Conservation (phyloP, 2,888 invertebrate genomes). For the Heliconius charithonia region DNA sequence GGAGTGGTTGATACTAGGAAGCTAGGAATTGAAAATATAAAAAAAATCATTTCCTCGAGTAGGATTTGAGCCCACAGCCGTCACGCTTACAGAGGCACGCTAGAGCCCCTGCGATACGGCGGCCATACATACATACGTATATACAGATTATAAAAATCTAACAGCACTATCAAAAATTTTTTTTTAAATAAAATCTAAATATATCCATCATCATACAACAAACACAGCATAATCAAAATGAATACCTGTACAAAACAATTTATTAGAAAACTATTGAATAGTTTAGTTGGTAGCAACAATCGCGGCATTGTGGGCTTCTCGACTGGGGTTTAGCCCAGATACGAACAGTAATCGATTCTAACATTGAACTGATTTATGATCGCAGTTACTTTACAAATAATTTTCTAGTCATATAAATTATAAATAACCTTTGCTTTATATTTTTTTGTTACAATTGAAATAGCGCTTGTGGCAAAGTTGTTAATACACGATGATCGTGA, state of each 20-base stretch:
- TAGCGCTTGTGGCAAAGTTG: not conserved
- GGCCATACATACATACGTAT: too few relatives aligned
- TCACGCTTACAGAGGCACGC: too few relatives aligned
- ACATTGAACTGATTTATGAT: conserved; percentile 45
- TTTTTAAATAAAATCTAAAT: not conserved
- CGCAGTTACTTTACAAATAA: conserved; percentile 26
- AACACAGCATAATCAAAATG: not conserved
- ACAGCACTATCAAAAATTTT: too few relatives aligned
- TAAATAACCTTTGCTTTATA: conserved; percentile 3
- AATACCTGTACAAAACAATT: conserved; percentile 19
- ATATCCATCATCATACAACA: not conserved
- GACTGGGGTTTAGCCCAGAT: conserved; percentile 45
- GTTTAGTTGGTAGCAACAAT: conserved; percentile 30
- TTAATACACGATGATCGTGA: not conserved
- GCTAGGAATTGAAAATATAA: too few relatives aligned
- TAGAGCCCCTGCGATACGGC: too few relatives aligned
- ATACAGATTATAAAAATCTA: too few relatives aligned
- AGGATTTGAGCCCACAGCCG: too few relatives aligned
- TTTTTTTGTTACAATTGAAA: not conserved
- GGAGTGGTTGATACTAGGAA: too few relatives aligned
- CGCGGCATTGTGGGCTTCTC: conserved; percentile 41
- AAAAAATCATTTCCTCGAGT: too few relatives aligned
- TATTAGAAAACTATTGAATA: conserved; percentile 35
- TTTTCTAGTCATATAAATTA: conserved; percentile 14
- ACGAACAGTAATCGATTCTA: conserved; percentile 38